Conservation (phyloP, 2,113 vertebrate genomes). For the Phoxinus phoxinus region DNA sequence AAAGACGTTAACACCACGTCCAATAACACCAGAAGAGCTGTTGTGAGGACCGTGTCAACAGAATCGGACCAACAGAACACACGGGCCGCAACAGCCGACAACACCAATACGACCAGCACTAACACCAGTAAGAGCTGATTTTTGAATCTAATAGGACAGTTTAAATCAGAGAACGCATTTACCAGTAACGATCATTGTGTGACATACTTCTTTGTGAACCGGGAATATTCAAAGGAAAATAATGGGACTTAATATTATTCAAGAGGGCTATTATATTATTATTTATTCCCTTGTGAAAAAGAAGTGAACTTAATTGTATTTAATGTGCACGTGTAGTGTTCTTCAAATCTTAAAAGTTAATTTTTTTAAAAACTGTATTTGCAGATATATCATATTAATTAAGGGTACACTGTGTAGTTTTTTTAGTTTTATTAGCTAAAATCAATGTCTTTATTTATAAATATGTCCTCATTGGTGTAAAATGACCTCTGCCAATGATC, state of each 20-base stretch:
- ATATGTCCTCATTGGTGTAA: no score
- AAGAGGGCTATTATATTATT: background rate
- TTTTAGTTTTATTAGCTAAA: no score
- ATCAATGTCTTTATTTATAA: no score
- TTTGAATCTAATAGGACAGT: background rate
- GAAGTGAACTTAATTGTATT: background rate
- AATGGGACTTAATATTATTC: background rate
- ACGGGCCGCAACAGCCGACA: background rate
- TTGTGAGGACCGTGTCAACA: background rate
- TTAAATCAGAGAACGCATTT: background rate
- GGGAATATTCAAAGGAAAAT: background rate
- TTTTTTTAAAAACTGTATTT: no score
- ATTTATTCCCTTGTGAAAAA: background rate
- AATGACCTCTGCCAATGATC: no score
- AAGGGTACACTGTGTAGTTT: no score
- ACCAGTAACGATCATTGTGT: background rate
- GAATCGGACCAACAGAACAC: background rate
- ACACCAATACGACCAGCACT: background rate
- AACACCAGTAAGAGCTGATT: conserved; percentile 38
- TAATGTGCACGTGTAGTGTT: background rate
- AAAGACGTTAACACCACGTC: conserved; percentile 18
- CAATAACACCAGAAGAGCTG: conserved; percentile 18
- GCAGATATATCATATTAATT: no score
- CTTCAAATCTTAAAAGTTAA: no score
- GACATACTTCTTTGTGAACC: background rate